These are phyloP conservation scores for Trigoniulus corallinus DNA, from an alignment of 1,140 invertebrate species.

Conservation along the genomic window DNA sequence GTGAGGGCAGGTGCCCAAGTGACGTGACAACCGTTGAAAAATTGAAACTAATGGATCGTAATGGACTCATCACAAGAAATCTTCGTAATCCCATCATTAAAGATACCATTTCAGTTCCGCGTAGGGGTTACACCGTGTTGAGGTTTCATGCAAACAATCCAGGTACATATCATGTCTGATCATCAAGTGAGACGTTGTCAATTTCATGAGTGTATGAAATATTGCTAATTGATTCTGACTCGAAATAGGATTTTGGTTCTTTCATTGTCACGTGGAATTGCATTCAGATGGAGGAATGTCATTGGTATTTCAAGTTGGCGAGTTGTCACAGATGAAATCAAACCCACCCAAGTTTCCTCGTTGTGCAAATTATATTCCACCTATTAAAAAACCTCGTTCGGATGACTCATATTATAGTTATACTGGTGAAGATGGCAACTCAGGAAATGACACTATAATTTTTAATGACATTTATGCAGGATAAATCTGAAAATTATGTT, in stretches of 20 bases:
- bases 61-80: background rate
- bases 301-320: conserved; percentile 56
- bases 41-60: background rate
- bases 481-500: too few relatives aligned
- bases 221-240: too few relatives aligned
- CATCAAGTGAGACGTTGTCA: background rate
- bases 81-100: background rate
- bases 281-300: conserved; percentile 81
- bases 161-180: background rate
- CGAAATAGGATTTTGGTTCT: conserved; percentile 65
- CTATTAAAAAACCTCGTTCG: too few relatives aligned
- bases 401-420: too few relatives aligned
- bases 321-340: conserved; percentile 7
- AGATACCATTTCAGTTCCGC: background rate
- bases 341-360: background rate
- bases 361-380: background rate
- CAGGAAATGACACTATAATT: too few relatives aligned
- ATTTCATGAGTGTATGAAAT: background rate
- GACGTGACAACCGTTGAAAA: background rate
- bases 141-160: background rate
- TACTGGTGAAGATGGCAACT: too few relatives aligned
- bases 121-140: background rate
- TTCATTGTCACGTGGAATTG: conserved; percentile 82
- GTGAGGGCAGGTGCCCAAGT: conserved; percentile 38
- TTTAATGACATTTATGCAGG: too few relatives aligned